Conservation (phyloP, 2,797 vertebrate species). For the Sciaenops ocellatus region DNA sequence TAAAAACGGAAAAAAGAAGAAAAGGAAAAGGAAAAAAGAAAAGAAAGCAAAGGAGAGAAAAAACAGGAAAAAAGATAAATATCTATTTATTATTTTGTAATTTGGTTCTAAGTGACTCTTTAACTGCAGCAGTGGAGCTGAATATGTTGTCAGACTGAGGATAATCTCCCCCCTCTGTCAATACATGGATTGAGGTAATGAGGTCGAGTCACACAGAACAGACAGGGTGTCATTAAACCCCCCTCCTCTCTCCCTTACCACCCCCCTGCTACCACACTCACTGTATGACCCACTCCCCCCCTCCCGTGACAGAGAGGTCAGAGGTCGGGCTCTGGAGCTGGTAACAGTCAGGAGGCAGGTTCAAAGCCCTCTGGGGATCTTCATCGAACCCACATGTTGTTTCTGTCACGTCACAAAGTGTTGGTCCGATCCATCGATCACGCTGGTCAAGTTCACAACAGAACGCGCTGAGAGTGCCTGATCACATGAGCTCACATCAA, state of each 20-base stretch:
- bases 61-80: background rate
- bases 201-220: slow-evolving; percentile 72
- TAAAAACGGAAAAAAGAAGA: background rate
- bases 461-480: background rate
- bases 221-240: slow-evolving; percentile 58
- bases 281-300: slow-evolving; percentile 3
- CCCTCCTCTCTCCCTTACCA: background rate
- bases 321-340: slow-evolving; percentile 52
- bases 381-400: slow-evolving; percentile 14
- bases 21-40: no score
- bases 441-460: slow-evolving; percentile 8
- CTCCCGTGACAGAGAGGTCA: slow-evolving; percentile 23
- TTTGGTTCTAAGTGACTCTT: slow-evolving; percentile 23
- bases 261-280: slow-evolving; percentile 1
- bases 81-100: background rate
- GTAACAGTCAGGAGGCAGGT: slow-evolving; percentile 50
- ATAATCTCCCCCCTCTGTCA: slow-evolving; percentile 46
- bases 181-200: slow-evolving; percentile 75
- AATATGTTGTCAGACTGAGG: slow-evolving; percentile 4
- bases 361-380: slow-evolving; percentile 39
- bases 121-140: slow-evolving; percentile 19
- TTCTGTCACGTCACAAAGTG: slow-evolving; percentile 9
- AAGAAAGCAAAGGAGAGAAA: no score
- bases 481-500: background rate
- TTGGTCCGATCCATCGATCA: background rate